phyloP scores from a whole-genome alignment of 2,113 vertebrate species.

The Scomber scombrus region DNA sequence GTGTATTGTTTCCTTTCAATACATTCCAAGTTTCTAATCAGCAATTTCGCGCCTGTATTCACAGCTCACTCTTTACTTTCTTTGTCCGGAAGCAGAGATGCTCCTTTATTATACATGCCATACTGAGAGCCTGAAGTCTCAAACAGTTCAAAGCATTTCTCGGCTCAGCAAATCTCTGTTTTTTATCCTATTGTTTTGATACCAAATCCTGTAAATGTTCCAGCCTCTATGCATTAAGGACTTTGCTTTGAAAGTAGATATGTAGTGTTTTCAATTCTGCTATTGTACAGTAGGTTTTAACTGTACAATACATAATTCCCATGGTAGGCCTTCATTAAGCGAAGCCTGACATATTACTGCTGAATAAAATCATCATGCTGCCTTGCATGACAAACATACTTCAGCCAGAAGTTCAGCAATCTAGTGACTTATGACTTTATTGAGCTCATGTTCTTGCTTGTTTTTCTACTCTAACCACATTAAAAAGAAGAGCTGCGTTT shows the following conservation, averaged over 20 bases:
- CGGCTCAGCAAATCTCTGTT: constrained; percentile 46
- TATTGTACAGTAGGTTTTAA: constrained; percentile 23
- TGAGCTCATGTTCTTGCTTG: neutral
- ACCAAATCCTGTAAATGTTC: constrained; percentile 27
- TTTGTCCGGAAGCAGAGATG: constrained; percentile 70
- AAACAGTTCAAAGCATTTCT: constrained; percentile 50
- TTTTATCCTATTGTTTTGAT: constrained; percentile 37
- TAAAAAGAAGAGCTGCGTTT: constrained; percentile 35
- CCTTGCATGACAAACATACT: neutral
- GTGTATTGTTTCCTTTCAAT: constrained; percentile 59
- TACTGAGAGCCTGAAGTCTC: constrained; percentile 45
- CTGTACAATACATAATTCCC: constrained; percentile 16
- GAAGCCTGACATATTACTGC: constrained; percentile 1
- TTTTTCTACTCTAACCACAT: constrained; percentile 5
- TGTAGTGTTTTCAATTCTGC: constrained; percentile 31
- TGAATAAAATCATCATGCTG: constrained; percentile 17
- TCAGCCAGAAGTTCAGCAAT: neutral
- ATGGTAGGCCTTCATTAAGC: constrained; percentile 15
- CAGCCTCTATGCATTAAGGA: constrained; percentile 38
- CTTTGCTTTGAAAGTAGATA: constrained; percentile 43
- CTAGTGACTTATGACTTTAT: neutral
- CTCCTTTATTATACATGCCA: constrained; percentile 67
- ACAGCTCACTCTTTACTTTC: constrained; percentile 57
- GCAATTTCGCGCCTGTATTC: constrained; percentile 73
- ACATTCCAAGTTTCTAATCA: constrained; percentile 75